These are phyloP conservation scores for Anthonomus grandis DNA, from an alignment of 1,140 invertebrate species.

Conservation along the genomic window DNA sequence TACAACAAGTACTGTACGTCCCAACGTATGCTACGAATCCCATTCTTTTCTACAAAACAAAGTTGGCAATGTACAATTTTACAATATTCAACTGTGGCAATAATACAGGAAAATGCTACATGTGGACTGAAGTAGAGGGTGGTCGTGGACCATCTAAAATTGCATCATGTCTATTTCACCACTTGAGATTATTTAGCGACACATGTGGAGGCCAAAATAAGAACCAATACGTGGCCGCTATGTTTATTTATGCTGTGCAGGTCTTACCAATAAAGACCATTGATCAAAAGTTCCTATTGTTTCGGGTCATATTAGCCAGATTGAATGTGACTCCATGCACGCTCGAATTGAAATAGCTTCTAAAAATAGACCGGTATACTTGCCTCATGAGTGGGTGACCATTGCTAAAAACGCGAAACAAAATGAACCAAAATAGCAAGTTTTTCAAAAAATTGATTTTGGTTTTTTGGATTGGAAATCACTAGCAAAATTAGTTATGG, in stretches of 20 bases:
- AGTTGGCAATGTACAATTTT: constrained; percentile 4
- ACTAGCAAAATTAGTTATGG: constrained; percentile 2
- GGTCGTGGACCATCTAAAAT: neutral
- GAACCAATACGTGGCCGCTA: too few species aligned
- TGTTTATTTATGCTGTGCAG: too few species aligned
- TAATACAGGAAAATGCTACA: constrained; percentile 1
- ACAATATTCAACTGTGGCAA: neutral
- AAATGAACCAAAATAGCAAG: neutral
- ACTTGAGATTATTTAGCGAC: neutral
- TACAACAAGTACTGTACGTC: constrained; percentile 4
- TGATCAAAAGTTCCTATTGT: neutral
- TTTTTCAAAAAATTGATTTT: neutral
- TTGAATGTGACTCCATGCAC: constrained; percentile 1
- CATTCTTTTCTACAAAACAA: constrained; percentile 9
- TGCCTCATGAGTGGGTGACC: neutral
- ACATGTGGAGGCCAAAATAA: too few species aligned
- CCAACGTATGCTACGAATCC: constrained; percentile 7
- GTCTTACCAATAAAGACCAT: too few species aligned
- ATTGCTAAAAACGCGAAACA: neutral
- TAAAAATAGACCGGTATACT: neutral
- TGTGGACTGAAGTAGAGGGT: neutral
- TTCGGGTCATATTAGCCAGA: neutral
- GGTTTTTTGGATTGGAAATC: neutral
- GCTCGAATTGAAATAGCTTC: neutral
- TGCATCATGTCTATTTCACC: neutral